Evolutionary conservation across 2,888 invertebrate genomes (phyloP), one percentile per base, ranked within the genome.

Genomic region (Clostera curtula): DNA sequence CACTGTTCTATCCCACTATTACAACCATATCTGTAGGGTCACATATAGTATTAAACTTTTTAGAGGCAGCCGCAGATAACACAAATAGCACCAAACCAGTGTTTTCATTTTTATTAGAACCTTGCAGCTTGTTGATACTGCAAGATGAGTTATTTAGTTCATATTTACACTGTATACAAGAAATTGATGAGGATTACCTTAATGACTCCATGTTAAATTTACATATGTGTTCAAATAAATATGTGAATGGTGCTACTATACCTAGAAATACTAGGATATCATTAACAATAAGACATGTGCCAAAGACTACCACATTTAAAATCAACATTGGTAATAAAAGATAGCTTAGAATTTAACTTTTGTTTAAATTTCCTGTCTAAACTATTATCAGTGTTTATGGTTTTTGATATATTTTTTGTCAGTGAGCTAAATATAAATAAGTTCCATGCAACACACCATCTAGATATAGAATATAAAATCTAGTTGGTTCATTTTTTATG

Each of bases 21-120:
- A 91, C 96, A 9, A 99, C 98, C 0, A 90, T 99, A 32, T 94
- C 91, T 24, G 90, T 96, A 48, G 96, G 97, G 0, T 95, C 96
- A 0, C 94, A 97, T 62, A 93, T 93, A 6, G 69, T 97, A n/a
- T 83, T 99, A 21, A 93, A 96, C 63, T 96, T 98, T 68, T 88
- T 90, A 39, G 80, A 88, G 55, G 83, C 82, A 12, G 49, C 63
- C 24, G 57, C 71, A 27, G 72, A 80, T 22, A 62, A 69, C 28
- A 63, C 63, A 36, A 63, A 58, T 37, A 36, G 31, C 19, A 45
- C 53, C 17, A 57, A 74, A 21, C 66, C 83, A 12, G 66, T 86
- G n/a, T 91, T 92, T 55, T 92, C 93, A 35, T 64, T 98, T 29
- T 69, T 97, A 14, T 70, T 98, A 30, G 94, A 97, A 70, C 92